phyloP scores from a whole-genome alignment of 2,113 vertebrate species.

The Pleuronectes platessa region DNA sequence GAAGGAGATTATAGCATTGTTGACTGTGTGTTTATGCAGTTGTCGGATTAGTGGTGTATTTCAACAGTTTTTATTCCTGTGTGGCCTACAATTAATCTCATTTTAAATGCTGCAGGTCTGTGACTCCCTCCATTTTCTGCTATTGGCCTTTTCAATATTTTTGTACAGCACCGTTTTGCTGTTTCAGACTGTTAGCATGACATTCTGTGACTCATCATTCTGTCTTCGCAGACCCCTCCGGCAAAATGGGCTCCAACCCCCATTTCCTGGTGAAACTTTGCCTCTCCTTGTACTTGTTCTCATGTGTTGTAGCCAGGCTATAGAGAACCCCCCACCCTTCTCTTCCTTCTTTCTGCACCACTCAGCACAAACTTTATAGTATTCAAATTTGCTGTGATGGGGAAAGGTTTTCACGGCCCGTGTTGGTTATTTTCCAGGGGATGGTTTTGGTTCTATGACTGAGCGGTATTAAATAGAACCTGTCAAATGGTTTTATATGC shows the following conservation, averaged over 20 bases:
- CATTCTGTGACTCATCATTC: constrained; percentile 83
- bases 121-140: constrained; percentile 43
- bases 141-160: constrained; percentile 53
- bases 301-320: constrained; percentile 72
- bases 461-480: constrained; percentile 34
- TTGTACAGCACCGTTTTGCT: constrained; percentile 58
- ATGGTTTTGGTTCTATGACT: constrained; percentile 42
- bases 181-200: constrained; percentile 73
- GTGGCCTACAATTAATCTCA: constrained; percentile 28
- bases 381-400: constrained; percentile 71
- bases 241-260: constrained; percentile 81
- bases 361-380: constrained; percentile 76
- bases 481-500: constrained; percentile 42
- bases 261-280: constrained; percentile 79
- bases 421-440: constrained; percentile 56
- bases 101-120: constrained; percentile 57
- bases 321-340: constrained; percentile 55
- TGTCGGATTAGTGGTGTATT: constrained; percentile 19
- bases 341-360: constrained; percentile 63
- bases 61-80: constrained; percentile 20
- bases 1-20: not conserved
- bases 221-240: constrained; percentile 76
- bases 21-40: constrained; percentile 7
- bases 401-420: constrained; percentile 59
- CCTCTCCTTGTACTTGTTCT: constrained; percentile 74